Evolutionary conservation across 2,888 invertebrate species (phyloP), one percentile per base, ranked within the genome.

Genomic region (Linnaemya vulpina): DNA sequence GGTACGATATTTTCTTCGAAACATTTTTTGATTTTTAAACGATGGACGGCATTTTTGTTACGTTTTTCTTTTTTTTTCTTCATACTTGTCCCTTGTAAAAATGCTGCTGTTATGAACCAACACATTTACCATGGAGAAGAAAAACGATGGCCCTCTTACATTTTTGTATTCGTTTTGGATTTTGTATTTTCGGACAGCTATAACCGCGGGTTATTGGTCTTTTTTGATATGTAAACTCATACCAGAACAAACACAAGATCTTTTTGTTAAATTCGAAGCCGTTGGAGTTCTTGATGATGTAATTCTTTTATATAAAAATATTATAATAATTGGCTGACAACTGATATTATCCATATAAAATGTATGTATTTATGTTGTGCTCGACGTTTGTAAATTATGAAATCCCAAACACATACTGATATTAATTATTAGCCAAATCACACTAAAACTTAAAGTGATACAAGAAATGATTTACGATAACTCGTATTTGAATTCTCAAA

Each of bases 31-130:
- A 65, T 43, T 63, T 73, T 43, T 38, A 49, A 67, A 67, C 58
- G 71, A 60, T 77, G 65, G 53, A 55, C 58, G 53, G 49, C 43
- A 62, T 74, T 74, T 74, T 68, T 60, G 8, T 70, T 58, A 35
- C 46, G 30, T 49, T 15, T 68, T 40, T 67, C 53, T 55, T 63
- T 17, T 49, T 15, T 68, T 40, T 67, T 62, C 49, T 63, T 17
- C 2, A 70, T 75, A 75, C 62, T 75, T 75, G 79, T 76, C 67
- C 62, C 73, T 84, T 80, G 67, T 81, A 84, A 79, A 75, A 70
- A 75, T 58, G 9, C 43, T 58, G 9, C 43, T 58, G 65, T 58
- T 60, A 70, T 30, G 51, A 22, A 13, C 13, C 35, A 51, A 10
- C 60, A 46, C 22, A 46, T 38, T 73, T 25, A 22, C 3, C 40